phyloP scores from a whole-genome alignment of 2,888 invertebrate genomes.

The Cantharis flavilabris region DNA sequence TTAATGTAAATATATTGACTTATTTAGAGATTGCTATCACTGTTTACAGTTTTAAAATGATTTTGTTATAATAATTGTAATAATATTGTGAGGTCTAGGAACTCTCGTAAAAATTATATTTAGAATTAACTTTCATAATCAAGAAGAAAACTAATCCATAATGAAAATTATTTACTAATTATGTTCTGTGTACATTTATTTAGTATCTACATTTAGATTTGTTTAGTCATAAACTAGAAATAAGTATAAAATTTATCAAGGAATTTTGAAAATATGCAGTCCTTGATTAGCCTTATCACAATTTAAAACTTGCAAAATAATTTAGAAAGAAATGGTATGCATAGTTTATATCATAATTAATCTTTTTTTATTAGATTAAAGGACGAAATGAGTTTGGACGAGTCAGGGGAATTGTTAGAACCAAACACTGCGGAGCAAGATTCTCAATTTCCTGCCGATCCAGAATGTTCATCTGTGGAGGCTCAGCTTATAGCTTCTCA shows the following conservation, averaged over 20 bases:
- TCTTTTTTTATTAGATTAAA: slow-evolving; percentile 14
- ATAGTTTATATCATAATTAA: not conserved
- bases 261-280: not conserved
- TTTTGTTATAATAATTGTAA: not conserved
- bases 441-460: slow-evolving; percentile 39
- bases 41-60: not conserved
- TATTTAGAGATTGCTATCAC: not conserved
- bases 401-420: slow-evolving; percentile 31
- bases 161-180: not conserved
- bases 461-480: slow-evolving; percentile 39
- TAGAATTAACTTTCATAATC: not conserved
- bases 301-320: not conserved
- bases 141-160: not conserved
- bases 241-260: not conserved
- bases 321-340: not conserved
- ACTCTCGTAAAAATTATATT: not conserved
- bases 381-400: slow-evolving; percentile 34
- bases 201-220: not conserved
- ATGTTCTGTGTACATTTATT: not conserved
- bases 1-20: not conserved
- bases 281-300: not conserved
- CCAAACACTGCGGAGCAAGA: slow-evolving; percentile 39
- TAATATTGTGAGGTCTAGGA: not conserved
- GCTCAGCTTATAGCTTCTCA: slow-evolving; percentile 41
- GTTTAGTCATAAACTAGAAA: not conserved